Evolutionary conservation across 2,797 vertebrate species (phyloP), one percentile per base, ranked within the genome.

Genomic region (Gallinago stenura): DNA sequence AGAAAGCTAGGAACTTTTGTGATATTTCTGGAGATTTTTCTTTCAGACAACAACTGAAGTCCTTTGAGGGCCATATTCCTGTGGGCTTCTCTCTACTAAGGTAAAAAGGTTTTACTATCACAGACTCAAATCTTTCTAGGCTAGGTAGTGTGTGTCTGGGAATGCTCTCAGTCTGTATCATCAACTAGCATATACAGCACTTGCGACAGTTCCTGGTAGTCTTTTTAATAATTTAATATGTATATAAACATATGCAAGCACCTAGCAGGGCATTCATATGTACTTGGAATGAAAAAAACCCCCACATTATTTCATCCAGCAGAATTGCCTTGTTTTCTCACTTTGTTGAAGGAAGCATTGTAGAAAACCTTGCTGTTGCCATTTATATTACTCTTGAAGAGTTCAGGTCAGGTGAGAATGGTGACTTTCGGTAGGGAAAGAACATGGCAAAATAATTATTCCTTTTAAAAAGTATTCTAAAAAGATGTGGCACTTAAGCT

Each of bases 151-250:
- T 15, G 3, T 56, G 22, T 1, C 19, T 90, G 41, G 33, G 10
- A 78, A 60, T 7, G 7, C 37, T 84, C 9, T 68, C 35, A 12
- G 12, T 73, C 39, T 48, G 4, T 39, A n/a, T 56, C 39, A 35
- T 60, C 39, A 48, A 3, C 19, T 16, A 20, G 10, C 0, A 0
- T n/a, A 50, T 14, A 28, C 4, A 72, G 31, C 4, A 58, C 12
- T 71, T 69, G 20, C 35, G 7, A 56, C 19, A 65, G 43, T 26
- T 89, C 51, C 65, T 17, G 6, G 15, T 22, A 68, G 20, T 46
- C 19, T 94, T 81, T 30, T 50, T n/a, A 50, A 68, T 48, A 68
- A 56, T 60, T 89, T 68, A 4, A 1, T 53, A 43, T 12, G 2
- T 62, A 17, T 24, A 26, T 69, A 21, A 14, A 43, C 11, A 70